These are phyloP conservation scores for Magallana ariakensis DNA, from an alignment of 1,140 invertebrate genomes.

Conservation along the genomic window DNA sequence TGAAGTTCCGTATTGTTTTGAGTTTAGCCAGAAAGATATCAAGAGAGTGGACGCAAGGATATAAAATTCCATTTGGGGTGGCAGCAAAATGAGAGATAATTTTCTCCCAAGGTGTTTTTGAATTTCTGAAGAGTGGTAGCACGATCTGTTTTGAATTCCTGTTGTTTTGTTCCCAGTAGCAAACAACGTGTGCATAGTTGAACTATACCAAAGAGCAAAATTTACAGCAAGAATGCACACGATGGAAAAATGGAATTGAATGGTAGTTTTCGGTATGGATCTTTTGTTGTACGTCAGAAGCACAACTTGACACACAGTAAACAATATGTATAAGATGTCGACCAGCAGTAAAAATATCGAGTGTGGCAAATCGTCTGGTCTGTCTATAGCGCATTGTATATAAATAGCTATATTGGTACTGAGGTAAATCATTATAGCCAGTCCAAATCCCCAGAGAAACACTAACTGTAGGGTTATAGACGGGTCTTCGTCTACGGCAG, in stretches of 20 bases:
- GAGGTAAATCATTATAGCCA: background rate
- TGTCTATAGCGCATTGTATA: background rate
- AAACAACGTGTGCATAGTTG: background rate
- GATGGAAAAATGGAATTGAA: background rate
- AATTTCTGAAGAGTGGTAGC: background rate
- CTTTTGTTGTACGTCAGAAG: background rate
- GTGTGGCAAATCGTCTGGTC: background rate
- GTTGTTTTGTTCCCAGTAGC: background rate
- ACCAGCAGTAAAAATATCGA: background rate
- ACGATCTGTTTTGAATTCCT: background rate
- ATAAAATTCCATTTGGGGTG: background rate
- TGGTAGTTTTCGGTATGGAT: background rate
- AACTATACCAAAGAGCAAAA: background rate
- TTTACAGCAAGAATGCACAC: background rate
- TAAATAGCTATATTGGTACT: background rate
- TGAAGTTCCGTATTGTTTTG: background rate
- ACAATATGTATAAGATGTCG: background rate
- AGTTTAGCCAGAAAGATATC: background rate
- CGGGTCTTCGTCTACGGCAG: background rate
- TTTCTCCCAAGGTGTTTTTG: background rate
- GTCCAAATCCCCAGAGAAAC: background rate
- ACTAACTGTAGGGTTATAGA: background rate
- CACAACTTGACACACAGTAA: background rate
- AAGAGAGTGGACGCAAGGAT: background rate
- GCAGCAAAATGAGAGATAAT: background rate